phyloP scores from a whole-genome alignment of 1,140 invertebrate species.

The Aphelenchoides fujianensis region DNA sequence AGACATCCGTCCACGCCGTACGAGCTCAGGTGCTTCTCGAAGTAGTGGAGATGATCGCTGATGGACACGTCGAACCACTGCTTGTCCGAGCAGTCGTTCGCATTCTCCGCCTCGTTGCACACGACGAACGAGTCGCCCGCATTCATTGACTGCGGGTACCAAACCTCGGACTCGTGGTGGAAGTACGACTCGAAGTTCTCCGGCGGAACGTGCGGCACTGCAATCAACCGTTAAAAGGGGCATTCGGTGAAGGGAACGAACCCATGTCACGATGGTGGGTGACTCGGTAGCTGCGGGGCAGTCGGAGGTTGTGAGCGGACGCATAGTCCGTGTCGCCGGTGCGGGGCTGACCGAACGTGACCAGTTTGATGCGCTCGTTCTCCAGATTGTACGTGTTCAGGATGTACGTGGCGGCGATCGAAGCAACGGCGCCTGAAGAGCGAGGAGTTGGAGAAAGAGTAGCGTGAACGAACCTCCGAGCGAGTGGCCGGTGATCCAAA shows the following conservation, averaged over 20 bases:
- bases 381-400: conserved; percentile 17
- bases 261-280: too few relatives aligned
- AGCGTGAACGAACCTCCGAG: too few relatives aligned
- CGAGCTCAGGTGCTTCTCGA: conserved; percentile 5
- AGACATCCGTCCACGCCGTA: conserved; percentile 27
- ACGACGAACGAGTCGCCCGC: conserved; percentile 6
- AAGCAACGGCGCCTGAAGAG: conserved; percentile 49
- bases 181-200: conserved; percentile 44
- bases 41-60: conserved; percentile 34
- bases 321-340: conserved; percentile 48
- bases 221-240: too few relatives aligned
- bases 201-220: conserved; percentile 52
- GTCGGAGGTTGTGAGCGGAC: background rate
- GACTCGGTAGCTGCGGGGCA: too few relatives aligned
- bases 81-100: conserved; percentile 20
- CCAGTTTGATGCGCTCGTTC: conserved; percentile 35
- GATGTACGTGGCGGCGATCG: conserved; percentile 40
- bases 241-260: too few relatives aligned
- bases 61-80: conserved; percentile 17
- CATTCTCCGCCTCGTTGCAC: conserved; percentile 25
- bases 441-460: too few relatives aligned
- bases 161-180: conserved; percentile 47
- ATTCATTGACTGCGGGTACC: conserved; percentile 49
- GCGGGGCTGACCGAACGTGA: conserved; percentile 51
- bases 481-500: conserved; percentile 55